Percentiles rank a stretch among this genome's conserved stretches.
phyloP scores from a whole-genome alignment of 2,113 vertebrate species.

The Channa maculata region DNA sequence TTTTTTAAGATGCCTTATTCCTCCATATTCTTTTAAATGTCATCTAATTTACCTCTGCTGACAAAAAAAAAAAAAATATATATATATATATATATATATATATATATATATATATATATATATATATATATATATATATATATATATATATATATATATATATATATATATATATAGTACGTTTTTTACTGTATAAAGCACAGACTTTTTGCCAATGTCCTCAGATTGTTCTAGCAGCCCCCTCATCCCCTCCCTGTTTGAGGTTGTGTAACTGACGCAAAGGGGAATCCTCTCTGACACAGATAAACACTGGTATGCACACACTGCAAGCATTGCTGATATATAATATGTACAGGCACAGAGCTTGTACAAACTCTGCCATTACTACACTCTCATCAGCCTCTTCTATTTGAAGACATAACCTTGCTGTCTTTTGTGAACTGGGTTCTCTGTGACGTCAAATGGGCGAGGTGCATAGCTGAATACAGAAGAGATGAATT shows the following conservation, averaged over 20 bases:
- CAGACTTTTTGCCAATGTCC: slow-evolving; percentile 5
- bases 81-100: no score
- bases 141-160: no score
- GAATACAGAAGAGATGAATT: slow-evolving; percentile 73
- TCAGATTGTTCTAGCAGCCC: slow-evolving; percentile 22
- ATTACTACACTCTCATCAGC: slow-evolving; percentile 42
- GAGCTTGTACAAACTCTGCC: slow-evolving; percentile 57
- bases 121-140: no score
- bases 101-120: no score
- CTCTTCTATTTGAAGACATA: slow-evolving; percentile 50
- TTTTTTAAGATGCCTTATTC: neutral
- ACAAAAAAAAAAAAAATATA: no score
- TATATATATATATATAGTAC: no score
- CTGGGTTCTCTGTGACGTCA: slow-evolving; percentile 75
- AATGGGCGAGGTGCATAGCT: slow-evolving; percentile 53
- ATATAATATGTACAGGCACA: slow-evolving; percentile 63
- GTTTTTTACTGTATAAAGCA: slow-evolving; percentile 3
- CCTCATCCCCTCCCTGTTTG: slow-evolving; percentile 36
- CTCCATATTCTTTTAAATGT: neutral
- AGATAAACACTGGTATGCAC: slow-evolving; percentile 49
- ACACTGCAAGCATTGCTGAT: slow-evolving; percentile 54
- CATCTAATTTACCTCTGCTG: neutral
- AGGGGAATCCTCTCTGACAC: slow-evolving; percentile 81
- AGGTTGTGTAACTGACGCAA: slow-evolving; percentile 67
- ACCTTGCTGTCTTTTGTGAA: slow-evolving; percentile 67